phyloP scores from a whole-genome alignment of 2,888 invertebrate genomes.

The Ligdia adustata region DNA sequence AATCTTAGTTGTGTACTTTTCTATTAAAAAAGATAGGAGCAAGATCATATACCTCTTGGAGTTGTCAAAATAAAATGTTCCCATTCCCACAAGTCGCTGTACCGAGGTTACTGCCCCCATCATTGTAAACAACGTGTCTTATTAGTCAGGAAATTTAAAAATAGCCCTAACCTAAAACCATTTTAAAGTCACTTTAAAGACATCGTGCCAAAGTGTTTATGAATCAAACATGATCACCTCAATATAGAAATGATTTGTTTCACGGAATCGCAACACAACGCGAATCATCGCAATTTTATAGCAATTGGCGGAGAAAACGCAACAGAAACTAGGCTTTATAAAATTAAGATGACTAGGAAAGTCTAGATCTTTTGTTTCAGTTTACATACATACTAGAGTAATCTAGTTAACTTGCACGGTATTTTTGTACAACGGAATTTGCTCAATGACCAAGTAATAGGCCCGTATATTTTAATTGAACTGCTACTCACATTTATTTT shows the following conservation, averaged over 20 bases:
- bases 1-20: too few species aligned
- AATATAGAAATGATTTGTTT: conserved; percentile 26
- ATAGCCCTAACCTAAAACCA: conserved; percentile 48
- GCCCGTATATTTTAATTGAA: too few species aligned
- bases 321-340: conserved; percentile 34
- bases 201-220: conserved; percentile 41
- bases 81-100: conserved; percentile 16
- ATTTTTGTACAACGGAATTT: conserved; percentile 17
- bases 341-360: conserved; percentile 40
- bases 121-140: conserved; percentile 54
- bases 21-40: not conserved
- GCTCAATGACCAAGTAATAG: too few species aligned
- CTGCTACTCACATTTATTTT: too few species aligned
- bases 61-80: conserved; percentile 25
- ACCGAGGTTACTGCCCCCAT: conserved; percentile 56
- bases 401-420: conserved; percentile 20
- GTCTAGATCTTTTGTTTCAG: conserved; percentile 32
- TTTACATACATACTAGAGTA: conserved; percentile 28
- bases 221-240: conserved; percentile 24
- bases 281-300: conserved; percentile 46
- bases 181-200: conserved; percentile 22
- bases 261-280: conserved; percentile 33
- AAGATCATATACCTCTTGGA: conserved; percentile 17
- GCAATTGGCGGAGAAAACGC: conserved; percentile 38
- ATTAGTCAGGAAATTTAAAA: conserved; percentile 50